These are phyloP conservation scores for Callorhinus ursinus DNA, from an alignment of 2,113 vertebrate species.

Conservation along the genomic window DNA sequence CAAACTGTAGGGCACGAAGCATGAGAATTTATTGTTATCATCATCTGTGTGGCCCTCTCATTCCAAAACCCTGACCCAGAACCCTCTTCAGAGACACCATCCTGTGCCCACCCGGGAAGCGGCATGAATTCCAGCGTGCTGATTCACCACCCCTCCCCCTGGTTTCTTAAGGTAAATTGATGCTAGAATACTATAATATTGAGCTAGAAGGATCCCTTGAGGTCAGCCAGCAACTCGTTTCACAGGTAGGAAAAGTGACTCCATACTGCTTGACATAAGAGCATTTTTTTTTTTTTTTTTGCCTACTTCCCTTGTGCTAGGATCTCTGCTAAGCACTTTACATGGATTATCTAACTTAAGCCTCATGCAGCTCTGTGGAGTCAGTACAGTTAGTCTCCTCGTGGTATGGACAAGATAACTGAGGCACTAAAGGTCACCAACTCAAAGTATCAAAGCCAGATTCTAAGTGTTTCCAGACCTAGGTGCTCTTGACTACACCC, in stretches of 20 bases:
- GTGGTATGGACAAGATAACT: not conserved
- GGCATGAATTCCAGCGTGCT: not conserved
- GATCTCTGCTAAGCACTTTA: not conserved
- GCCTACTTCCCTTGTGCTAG: not conserved
- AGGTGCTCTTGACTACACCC: not conserved
- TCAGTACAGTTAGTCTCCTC: not conserved
- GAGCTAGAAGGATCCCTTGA: too few relatives aligned
- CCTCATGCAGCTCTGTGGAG: not conserved
- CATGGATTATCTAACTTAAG: not conserved
- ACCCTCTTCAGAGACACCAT: not conserved
- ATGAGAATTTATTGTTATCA: accelerated
- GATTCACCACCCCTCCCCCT: not conserved
- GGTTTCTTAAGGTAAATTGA: not conserved
- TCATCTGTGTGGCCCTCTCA: not conserved
- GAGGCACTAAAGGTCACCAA: not conserved
- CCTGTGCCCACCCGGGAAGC: not conserved
- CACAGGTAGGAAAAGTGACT: not conserved
- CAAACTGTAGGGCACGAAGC: not conserved
- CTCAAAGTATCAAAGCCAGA: not conserved
- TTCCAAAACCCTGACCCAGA: not conserved
- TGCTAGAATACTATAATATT: not conserved
- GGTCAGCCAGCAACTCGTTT: not conserved
- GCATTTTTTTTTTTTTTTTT: too few relatives aligned
- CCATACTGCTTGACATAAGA: not conserved
- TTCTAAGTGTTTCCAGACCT: not conserved